These are phyloP conservation scores for Irena cyanogastra DNA, from an alignment of 2,113 vertebrate species.

Conservation along the genomic window DNA sequence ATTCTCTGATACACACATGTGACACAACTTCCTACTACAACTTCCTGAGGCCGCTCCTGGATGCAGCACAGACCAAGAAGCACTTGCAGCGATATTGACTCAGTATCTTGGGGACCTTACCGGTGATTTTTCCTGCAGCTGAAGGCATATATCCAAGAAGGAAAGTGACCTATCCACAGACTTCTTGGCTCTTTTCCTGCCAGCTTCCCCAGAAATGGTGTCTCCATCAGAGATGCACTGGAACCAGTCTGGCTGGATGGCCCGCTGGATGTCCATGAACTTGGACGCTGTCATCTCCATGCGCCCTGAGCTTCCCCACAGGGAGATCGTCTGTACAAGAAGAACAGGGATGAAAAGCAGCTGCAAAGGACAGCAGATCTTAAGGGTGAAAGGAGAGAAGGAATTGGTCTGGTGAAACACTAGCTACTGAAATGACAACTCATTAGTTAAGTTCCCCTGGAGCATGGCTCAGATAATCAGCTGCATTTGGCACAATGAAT, in stretches of 20 bases:
- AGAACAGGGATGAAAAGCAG: neutral
- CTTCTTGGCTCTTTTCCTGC: slow-evolving; percentile 84
- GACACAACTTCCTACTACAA: neutral
- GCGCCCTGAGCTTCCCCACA: slow-evolving; percentile 90
- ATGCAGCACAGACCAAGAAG: neutral
- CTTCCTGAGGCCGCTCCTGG: neutral
- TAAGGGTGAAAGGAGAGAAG: neutral
- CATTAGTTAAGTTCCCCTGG: neutral
- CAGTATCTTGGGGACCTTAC: slow-evolving; percentile 57
- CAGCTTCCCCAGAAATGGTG: slow-evolving; percentile 72
- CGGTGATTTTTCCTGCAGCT: slow-evolving; percentile 78
- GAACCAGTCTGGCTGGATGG: slow-evolving; percentile 88
- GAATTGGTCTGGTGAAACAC: neutral
- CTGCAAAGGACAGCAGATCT: neutral
- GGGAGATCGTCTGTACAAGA: slow-evolving; percentile 80
- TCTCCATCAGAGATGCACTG: slow-evolving; percentile 93
- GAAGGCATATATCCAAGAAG: slow-evolving; percentile 87
- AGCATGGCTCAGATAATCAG: neutral
- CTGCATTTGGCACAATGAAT: neutral
- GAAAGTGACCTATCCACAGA: slow-evolving; percentile 90
- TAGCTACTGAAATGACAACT: neutral
- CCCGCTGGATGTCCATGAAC: slow-evolving; percentile 88
- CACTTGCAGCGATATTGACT: neutral
- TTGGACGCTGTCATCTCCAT: slow-evolving; percentile 85
- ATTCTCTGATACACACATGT: neutral